These are phyloP conservation scores for Ochropleura plecta DNA, from an alignment of 2,888 invertebrate species.

Conservation along the genomic window DNA sequence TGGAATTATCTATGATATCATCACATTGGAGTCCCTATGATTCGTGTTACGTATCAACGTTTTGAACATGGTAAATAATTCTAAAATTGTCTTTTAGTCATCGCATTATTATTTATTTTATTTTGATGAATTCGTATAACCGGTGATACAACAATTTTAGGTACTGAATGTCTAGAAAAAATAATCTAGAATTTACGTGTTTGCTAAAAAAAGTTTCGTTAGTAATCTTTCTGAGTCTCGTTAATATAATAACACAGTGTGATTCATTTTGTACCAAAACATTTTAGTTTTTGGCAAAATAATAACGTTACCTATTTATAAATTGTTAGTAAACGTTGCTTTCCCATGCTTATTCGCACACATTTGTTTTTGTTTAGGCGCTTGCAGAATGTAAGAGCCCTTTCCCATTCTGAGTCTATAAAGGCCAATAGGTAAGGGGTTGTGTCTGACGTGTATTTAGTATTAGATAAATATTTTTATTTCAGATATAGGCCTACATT, in stretches of 20 bases:
- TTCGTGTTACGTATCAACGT: slow-evolving; percentile 48
- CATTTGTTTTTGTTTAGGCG: neutral
- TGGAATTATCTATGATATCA: slow-evolving; percentile 60
- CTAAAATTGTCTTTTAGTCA: slow-evolving; percentile 58
- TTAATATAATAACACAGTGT: slow-evolving; percentile 18
- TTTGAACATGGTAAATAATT: slow-evolving; percentile 43
- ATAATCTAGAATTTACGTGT: slow-evolving; percentile 30
- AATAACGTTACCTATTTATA: slow-evolving; percentile 18
- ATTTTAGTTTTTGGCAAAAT: slow-evolving; percentile 12
- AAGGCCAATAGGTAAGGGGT: no score
- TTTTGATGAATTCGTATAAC: slow-evolving; percentile 43
- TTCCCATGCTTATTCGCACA: neutral
- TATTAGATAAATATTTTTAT: no score
- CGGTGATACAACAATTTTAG: slow-evolving; percentile 41
- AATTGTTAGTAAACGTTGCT: slow-evolving; percentile 1
- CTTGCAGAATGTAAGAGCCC: no score
- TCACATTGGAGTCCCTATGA: slow-evolving; percentile 42
- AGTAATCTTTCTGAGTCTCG: slow-evolving; percentile 25
- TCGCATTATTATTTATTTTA: slow-evolving; percentile 51
- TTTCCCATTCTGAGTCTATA: neutral
- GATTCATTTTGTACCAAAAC: slow-evolving; percentile 45
- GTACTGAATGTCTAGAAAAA: slow-evolving; percentile 22
- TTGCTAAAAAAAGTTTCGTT: slow-evolving; percentile 43
- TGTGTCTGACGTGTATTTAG: neutral
- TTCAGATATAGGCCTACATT: no score